A percentile compares a stretch with the other conserved stretches of the same genome.
These are phyloP conservation scores for Abrostola triplasia DNA, from an alignment of 2,888 invertebrate species.

Conservation along the genomic window DNA sequence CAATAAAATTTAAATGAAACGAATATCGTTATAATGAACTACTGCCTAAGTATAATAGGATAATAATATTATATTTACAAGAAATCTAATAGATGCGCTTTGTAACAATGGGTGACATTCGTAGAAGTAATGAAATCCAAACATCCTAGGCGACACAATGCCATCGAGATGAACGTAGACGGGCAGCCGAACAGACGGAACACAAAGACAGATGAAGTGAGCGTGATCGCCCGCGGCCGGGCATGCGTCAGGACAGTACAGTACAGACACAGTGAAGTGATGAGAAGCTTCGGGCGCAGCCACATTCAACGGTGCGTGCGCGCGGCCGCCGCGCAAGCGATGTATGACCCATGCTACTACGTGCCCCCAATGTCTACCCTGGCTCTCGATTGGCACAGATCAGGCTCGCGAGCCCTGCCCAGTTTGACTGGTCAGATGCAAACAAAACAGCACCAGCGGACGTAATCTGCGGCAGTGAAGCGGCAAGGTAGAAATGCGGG, in stretches of 20 bases:
- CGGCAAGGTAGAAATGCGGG: conserved; percentile 58
- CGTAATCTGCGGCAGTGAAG: conserved; percentile 42
- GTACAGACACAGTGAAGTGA: conserved; percentile 88
- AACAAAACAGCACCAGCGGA: conserved; percentile 37
- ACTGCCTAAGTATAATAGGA: conserved; percentile 74
- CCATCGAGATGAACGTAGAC: conserved; percentile 85
- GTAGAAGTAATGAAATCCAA: conserved; percentile 84
- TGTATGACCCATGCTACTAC: conserved; percentile 88
- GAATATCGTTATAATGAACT: conserved; percentile 71
- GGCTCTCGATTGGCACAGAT: conserved; percentile 56
- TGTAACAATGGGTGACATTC: conserved; percentile 85
- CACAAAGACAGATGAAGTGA: conserved; percentile 88
- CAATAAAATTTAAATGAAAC: conserved; percentile 66
- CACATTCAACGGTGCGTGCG: conserved; percentile 88
- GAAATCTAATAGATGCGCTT: conserved; percentile 86
- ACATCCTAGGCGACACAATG: conserved; percentile 83
- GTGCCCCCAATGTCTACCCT: conserved; percentile 65
- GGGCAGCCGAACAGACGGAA: conserved; percentile 85
- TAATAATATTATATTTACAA: conserved; percentile 80
- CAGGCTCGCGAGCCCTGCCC: conserved; percentile 37
- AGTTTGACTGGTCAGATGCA: conserved; percentile 40
- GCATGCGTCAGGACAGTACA: conserved; percentile 88
- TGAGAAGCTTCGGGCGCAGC: conserved; percentile 88
- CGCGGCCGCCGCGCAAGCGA: conserved; percentile 87
- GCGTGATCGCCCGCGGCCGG: conserved; percentile 87